These are phyloP conservation scores for Vultur gryphus DNA, from an alignment of 2,797 vertebrate species.

Conservation along the genomic window DNA sequence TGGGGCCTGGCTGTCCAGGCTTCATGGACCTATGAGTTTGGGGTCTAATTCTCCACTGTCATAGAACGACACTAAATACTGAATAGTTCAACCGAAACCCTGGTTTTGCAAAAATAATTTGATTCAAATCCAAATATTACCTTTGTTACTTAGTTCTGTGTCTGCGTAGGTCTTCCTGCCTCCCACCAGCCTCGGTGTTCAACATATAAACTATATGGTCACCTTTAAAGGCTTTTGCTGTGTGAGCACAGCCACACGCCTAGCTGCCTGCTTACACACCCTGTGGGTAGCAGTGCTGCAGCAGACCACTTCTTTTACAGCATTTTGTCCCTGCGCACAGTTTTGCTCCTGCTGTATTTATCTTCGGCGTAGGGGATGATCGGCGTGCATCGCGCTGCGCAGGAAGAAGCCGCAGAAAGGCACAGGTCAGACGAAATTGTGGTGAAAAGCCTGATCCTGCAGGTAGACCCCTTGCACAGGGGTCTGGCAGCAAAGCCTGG, in stretches of 20 bases:
- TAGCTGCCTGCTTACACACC: not conserved
- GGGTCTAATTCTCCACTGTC: not conserved
- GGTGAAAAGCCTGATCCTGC: not conserved
- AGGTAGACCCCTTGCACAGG: no score
- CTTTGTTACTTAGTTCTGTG: not conserved
- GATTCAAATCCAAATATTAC: not conserved
- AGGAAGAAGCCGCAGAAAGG: not conserved
- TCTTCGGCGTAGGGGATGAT: rapidly evolving
- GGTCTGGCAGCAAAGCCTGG: not conserved
- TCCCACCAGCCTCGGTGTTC: not conserved
- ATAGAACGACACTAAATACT: not conserved
- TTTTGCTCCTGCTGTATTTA: not conserved
- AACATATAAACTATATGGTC: not conserved
- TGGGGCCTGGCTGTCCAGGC: not conserved
- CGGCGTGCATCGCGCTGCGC: rapidly evolving
- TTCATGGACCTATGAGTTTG: not conserved
- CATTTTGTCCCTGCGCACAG: not conserved
- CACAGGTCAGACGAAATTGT: rapidly evolving
- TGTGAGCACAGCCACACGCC: not conserved
- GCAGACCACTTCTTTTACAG: not conserved
- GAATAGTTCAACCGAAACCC: not conserved
- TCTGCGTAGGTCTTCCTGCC: not conserved
- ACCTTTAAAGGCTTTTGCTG: not conserved
- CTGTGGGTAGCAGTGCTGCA: not conserved
- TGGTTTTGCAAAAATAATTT: not conserved